Evolutionary conservation across 2,797 vertebrate species (phyloP).

Genomic region (Alectoris magna): DNA sequence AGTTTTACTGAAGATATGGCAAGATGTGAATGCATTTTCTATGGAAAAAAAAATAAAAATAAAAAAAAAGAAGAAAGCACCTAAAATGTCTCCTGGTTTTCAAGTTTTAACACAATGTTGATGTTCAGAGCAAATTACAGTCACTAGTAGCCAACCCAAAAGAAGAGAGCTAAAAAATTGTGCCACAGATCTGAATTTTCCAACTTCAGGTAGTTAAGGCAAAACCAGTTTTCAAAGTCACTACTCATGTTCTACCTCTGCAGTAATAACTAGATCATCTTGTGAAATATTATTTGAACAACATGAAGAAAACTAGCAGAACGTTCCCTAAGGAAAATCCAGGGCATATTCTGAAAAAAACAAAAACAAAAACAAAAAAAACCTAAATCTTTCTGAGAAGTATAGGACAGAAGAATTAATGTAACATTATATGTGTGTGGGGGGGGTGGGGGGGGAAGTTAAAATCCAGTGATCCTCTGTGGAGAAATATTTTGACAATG

Average conservation of each 20-base stretch:
- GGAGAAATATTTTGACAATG: neutral
- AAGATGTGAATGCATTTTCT: too few relatives aligned
- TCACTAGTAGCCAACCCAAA: too few relatives aligned
- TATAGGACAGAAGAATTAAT: neutral
- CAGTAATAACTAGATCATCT: neutral
- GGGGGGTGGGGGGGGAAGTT: neutral
- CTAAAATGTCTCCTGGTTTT: too few relatives aligned
- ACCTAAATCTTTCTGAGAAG: neutral
- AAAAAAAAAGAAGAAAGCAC: too few relatives aligned
- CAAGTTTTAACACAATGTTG: too few relatives aligned
- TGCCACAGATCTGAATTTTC: too few relatives aligned
- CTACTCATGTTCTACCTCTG: neutral
- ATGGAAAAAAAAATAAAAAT: too few relatives aligned
- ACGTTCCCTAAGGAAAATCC: neutral
- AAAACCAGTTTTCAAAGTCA: neutral
- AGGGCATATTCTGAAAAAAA: neutral
- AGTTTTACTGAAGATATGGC: too few relatives aligned
- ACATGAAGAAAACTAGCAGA: neutral
- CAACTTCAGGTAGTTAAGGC: neutral
- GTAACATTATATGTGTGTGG: neutral
- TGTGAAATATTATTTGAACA: neutral
- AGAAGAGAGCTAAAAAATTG: too few relatives aligned
- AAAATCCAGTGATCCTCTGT: neutral
- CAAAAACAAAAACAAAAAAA: too few relatives aligned
- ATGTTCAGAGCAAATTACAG: too few relatives aligned